Percentiles rank a stretch among this genome's conserved stretches.
These are phyloP conservation scores for Sinocyclocheilus grahami DNA, from an alignment of 2,113 vertebrate species.

Conservation along the genomic window DNA sequence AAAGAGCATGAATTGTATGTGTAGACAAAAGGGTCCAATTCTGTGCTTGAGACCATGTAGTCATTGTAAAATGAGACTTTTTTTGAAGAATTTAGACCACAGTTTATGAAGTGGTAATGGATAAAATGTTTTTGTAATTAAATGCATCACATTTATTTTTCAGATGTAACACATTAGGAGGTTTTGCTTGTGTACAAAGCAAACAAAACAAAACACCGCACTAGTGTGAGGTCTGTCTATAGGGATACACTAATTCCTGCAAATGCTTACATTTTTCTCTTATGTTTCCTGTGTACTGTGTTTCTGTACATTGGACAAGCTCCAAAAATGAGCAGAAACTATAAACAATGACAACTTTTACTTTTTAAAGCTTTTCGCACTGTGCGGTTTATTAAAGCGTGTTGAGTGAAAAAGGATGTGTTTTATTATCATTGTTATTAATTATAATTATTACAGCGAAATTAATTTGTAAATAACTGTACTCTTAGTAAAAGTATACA, in stretches of 20 bases:
- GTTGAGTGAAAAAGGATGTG: not conserved
- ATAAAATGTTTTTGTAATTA: not conserved
- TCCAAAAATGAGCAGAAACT: not conserved
- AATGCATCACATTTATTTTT: constrained; percentile 8
- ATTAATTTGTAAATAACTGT: not conserved
- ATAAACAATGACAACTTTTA: not conserved
- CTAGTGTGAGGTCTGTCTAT: constrained; percentile 6
- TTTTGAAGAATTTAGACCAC: not conserved
- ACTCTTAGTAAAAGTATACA: not conserved
- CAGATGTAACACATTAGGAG: constrained; percentile 8
- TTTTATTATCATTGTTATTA: not conserved
- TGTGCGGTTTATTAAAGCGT: not conserved
- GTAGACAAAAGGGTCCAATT: not conserved
- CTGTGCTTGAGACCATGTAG: not conserved
- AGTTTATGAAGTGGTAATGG: constrained; percentile 14
- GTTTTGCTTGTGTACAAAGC: not conserved
- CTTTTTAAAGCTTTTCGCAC: not conserved
- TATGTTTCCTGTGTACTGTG: not conserved
- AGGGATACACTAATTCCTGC: not conserved
- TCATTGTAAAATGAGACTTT: not conserved
- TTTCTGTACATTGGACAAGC: not conserved
- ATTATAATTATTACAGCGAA: not conserved
- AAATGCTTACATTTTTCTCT: not conserved
- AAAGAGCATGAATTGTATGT: not conserved
- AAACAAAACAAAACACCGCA: not conserved